A percentile compares a stretch with the other conserved stretches of the same genome.
These are phyloP conservation scores for Frankliniella fusca DNA, from an alignment of 2,888 invertebrate genomes.

Conservation along the genomic window DNA sequence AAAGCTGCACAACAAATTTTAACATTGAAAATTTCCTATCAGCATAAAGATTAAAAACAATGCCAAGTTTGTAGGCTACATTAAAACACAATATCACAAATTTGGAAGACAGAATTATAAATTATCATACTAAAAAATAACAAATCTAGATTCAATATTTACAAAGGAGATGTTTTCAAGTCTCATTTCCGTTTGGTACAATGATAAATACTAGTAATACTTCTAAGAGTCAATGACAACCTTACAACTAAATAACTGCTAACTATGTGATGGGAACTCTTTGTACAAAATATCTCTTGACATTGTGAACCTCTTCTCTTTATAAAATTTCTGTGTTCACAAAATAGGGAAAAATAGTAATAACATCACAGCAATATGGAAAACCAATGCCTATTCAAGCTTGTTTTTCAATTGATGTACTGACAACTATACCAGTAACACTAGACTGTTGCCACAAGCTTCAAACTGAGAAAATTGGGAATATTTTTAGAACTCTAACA, in stretches of 20 bases:
- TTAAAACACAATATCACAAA: conserved; percentile 12
- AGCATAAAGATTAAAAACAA: neutral
- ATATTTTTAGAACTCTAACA: neutral
- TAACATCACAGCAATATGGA: neutral
- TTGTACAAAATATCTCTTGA: neutral
- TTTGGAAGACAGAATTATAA: conserved; percentile 11
- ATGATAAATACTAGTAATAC: neutral
- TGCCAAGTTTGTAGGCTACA: neutral
- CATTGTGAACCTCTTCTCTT: neutral
- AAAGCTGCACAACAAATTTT: neutral
- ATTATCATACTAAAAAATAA: conserved; percentile 12
- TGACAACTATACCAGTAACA: neutral
- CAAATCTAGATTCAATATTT: conserved; percentile 14
- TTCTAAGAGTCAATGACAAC: conserved; percentile 1
- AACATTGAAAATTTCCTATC: neutral
- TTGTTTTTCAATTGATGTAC: neutral
- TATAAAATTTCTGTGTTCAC: neutral
- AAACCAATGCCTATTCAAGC: neutral
- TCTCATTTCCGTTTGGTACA: neutral
- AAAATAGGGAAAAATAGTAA: neutral
- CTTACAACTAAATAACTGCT: conserved; percentile 20
- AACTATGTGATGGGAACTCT: neutral
- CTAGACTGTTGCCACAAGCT: neutral
- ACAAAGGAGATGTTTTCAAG: neutral
- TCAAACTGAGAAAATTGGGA: neutral